Evolutionary conservation across 2,888 invertebrate species (phyloP).

Genomic region (Dastarcus helophoroides): DNA sequence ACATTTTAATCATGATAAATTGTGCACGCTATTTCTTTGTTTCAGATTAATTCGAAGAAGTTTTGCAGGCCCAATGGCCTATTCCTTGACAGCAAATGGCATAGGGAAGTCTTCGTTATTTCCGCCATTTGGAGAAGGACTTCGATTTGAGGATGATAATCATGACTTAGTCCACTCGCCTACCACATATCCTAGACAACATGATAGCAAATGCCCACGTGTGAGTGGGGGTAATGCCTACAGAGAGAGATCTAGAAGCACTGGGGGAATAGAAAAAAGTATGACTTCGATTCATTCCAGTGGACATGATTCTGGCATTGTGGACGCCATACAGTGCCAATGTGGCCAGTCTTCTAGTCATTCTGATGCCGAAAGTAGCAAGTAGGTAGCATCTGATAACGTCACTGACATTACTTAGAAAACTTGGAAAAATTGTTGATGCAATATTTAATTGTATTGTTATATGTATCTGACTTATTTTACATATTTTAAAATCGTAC

Average conservation of each 20-base stretch:
- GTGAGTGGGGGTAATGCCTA: conserved; percentile 19
- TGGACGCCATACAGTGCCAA: conserved; percentile 44
- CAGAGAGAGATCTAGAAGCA: conserved; percentile 29
- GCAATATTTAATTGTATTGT: too few species aligned
- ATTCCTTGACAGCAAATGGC: conserved; percentile 24
- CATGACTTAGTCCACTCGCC: conserved; percentile 26
- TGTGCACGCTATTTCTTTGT: conserved; percentile 8
- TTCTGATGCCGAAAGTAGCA: conserved; percentile 59
- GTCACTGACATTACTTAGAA: too few species aligned
- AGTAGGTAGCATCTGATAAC: too few species aligned
- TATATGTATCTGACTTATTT: too few species aligned
- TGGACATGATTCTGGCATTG: conserved; percentile 72
- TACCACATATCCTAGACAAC: conserved; percentile 22
- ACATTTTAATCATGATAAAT: too few species aligned
- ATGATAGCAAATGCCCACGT: conserved; percentile 28
- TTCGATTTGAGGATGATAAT: conserved; percentile 33
- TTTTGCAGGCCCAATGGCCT: conserved; percentile 29
- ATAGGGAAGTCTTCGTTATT: conserved; percentile 37
- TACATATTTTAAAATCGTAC: too few species aligned
- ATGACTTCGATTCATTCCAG: conserved; percentile 73
- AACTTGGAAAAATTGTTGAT: too few species aligned
- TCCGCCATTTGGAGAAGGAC: conserved; percentile 35
- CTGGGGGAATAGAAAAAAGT: conserved; percentile 48
- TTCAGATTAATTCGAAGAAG: conserved; percentile 27
- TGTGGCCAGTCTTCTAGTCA: conserved; percentile 56